These are phyloP conservation scores for Steatocranus sp. DNA, from an alignment of 2,797 vertebrate species.

Conservation along the genomic window DNA sequence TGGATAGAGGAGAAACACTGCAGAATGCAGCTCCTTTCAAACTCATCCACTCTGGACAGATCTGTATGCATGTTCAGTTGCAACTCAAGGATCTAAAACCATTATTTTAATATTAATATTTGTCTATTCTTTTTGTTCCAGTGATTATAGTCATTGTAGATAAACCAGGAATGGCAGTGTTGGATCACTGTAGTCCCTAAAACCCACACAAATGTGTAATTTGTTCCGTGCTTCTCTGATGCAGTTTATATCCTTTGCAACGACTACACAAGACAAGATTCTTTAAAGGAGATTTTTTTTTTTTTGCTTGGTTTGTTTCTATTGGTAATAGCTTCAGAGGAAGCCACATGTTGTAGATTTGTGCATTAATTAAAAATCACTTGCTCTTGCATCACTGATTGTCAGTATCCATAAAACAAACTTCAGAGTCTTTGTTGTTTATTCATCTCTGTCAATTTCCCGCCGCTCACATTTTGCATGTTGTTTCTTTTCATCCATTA, in stretches of 20 bases:
- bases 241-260: neutral
- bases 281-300: conserved; percentile 2
- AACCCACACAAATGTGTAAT: neutral
- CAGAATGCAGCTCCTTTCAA: neutral
- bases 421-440: neutral
- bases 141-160: neutral
- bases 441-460: conserved; percentile 14
- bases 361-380: conserved; percentile 32
- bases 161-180: neutral
- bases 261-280: neutral
- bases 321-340: neutral
- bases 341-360: neutral
- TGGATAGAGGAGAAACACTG: neutral
- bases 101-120: neutral
- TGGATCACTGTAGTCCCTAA: neutral
- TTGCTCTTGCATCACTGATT: neutral
- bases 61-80: neutral
- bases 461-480: neutral
- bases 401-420: conserved; percentile 12
- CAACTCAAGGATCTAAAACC: neutral
- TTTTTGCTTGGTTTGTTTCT: conserved; percentile 5
- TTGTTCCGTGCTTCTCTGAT: neutral
- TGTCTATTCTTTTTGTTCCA: neutral
- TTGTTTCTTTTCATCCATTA: conserved; percentile 47
- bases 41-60: neutral